These are phyloP conservation scores for Danio albolineatus DNA, from an alignment of 2,797 vertebrate species.

Conservation along the genomic window DNA sequence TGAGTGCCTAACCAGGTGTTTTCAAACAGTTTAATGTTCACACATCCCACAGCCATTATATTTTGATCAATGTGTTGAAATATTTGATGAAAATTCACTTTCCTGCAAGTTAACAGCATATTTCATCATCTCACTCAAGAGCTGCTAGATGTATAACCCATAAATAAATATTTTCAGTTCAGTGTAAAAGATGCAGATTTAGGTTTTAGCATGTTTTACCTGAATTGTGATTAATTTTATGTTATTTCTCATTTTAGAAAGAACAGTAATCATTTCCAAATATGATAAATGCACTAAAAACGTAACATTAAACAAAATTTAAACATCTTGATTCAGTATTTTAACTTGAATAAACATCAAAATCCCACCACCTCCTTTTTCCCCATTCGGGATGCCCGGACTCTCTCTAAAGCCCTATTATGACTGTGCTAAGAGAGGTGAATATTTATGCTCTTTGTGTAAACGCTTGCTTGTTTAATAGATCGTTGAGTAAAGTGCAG, in stretches of 20 bases:
- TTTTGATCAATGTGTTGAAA: neutral
- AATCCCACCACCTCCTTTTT: neutral
- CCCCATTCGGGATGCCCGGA: no score
- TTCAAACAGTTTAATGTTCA: neutral
- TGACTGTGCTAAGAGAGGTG: neutral
- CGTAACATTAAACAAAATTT: neutral
- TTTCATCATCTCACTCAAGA: neutral
- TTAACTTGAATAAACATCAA: neutral
- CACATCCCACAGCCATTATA: neutral
- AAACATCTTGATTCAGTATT: neutral
- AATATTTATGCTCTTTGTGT: constrained; percentile 6
- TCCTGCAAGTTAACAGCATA: neutral
- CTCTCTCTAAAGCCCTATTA: neutral
- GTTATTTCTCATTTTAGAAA: neutral
- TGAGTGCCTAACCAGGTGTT: neutral
- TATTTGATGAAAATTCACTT: neutral
- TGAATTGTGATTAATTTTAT: constrained; percentile 5
- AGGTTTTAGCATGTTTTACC: neutral
- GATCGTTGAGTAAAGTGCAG: neutral
- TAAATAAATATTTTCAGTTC: neutral
- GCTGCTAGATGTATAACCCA: neutral
- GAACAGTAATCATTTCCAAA: constrained; percentile 2
- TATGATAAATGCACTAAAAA: neutral
- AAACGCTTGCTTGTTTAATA: constrained; percentile 17
- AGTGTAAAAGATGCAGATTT: neutral